These are phyloP conservation scores for Drosophila malerkotliana DNA, from an alignment of 1,140 invertebrate species.

Conservation along the genomic window DNA sequence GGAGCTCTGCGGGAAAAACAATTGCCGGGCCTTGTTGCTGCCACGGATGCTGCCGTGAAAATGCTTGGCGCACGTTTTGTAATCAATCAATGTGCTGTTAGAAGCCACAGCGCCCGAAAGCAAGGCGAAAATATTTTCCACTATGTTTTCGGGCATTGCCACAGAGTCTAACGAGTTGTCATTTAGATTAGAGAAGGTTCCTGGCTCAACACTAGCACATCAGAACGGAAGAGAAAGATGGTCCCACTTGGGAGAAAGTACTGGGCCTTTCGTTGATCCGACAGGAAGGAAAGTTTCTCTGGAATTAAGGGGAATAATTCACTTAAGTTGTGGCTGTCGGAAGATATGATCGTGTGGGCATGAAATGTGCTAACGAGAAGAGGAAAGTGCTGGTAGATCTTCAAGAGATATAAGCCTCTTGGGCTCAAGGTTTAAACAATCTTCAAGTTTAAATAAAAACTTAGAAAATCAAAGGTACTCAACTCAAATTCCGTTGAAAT, in stretches of 20 bases:
- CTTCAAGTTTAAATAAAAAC: too few relatives aligned
- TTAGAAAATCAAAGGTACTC: too few relatives aligned
- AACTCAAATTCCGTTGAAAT: too few relatives aligned
- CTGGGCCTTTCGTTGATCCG: slow-evolving; percentile 3
- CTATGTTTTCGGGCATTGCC: slow-evolving; percentile 51
- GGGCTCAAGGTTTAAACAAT: too few relatives aligned
- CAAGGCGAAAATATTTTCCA: slow-evolving; percentile 60
- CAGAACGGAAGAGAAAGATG: slow-evolving; percentile 2
- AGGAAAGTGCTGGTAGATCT: neutral
- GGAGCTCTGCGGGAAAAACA: slow-evolving; percentile 68
- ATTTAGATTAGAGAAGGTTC: slow-evolving; percentile 51
- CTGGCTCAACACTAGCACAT: slow-evolving; percentile 17
- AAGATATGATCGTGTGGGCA: slow-evolving; percentile 26
- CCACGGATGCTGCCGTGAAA: slow-evolving; percentile 64
- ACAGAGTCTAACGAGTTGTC: slow-evolving; percentile 63
- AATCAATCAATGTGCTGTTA: slow-evolving; percentile 74
- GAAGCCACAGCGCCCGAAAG: slow-evolving; percentile 32
- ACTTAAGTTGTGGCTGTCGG: neutral
- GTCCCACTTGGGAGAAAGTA: slow-evolving; percentile 21
- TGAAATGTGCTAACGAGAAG: slow-evolving; percentile 14
- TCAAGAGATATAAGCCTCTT: neutral
- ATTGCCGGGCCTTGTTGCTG: slow-evolving; percentile 62
- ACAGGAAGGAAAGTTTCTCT: slow-evolving; percentile 25
- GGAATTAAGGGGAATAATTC: slow-evolving; percentile 21
- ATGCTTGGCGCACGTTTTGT: slow-evolving; percentile 76